These are phyloP conservation scores for Indicator indicator DNA, from an alignment of 2,113 vertebrate species.

Conservation along the genomic window DNA sequence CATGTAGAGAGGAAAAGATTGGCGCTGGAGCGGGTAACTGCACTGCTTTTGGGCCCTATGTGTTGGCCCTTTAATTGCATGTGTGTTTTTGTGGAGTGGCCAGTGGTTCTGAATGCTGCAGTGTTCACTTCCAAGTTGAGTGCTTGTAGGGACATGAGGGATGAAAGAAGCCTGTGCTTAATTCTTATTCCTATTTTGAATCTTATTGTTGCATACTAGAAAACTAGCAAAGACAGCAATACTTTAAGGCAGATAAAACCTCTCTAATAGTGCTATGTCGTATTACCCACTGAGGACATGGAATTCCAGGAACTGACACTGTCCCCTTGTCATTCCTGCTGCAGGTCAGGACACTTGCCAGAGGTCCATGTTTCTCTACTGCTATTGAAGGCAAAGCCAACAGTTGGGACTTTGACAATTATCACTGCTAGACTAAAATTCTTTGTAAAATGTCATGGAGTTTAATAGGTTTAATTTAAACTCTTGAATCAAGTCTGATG, in stretches of 20 bases:
- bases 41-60: not conserved
- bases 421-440: not conserved
- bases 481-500: not conserved
- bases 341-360: constrained; percentile 1
- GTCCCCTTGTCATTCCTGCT: constrained; percentile 14
- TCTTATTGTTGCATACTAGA: not conserved
- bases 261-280: not conserved
- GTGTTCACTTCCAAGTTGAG: not conserved
- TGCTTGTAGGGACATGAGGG: not conserved
- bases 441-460: not conserved
- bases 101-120: not conserved
- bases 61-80: not conserved
- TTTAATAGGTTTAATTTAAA: constrained; percentile 8
- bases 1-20: not conserved
- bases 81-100: not conserved
- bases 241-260: constrained; percentile 6
- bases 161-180: not conserved
- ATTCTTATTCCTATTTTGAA: not conserved
- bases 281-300: not conserved
- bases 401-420: constrained; percentile 40
- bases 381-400: constrained; percentile 35
- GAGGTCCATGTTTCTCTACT: constrained; percentile 33
- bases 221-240: not conserved
- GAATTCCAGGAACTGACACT: not conserved
- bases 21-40: not conserved